These are phyloP conservation scores for Dendrophyllia cribrosa DNA, from an alignment of 64 coral and sea anemone species.

Conservation along the genomic window DNA sequence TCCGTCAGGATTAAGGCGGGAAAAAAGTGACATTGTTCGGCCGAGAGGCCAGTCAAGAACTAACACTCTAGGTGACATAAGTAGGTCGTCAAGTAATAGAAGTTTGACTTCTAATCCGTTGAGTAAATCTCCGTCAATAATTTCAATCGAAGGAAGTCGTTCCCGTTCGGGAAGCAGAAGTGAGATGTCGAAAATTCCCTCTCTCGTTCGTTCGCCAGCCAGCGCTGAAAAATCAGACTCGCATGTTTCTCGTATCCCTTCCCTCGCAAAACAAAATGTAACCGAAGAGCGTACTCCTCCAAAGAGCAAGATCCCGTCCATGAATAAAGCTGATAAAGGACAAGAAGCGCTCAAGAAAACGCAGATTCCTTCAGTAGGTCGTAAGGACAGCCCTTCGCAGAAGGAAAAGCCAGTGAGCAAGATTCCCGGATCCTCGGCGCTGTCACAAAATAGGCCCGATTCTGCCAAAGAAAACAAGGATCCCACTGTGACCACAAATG, in stretches of 20 bases:
- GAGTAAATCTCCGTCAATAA: conserved; percentile 39
- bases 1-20: conserved; percentile 30
- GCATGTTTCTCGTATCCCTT: conserved; percentile 49
- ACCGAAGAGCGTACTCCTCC: conserved; percentile 39
- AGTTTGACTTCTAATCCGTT: conserved; percentile 18
- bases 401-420: conserved; percentile 38
- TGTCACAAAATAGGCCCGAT: conserved; percentile 37
- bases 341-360: conserved; percentile 34
- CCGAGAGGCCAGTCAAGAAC: conserved; percentile 19
- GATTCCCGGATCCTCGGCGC: conserved; percentile 3
- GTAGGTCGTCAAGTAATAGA: conserved; percentile 36
- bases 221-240: conserved; percentile 10
- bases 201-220: conserved; percentile 10
- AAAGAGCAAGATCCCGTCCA: conserved; percentile 69
- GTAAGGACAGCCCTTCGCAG: conserved; percentile 34
- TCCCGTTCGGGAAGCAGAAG: background rate
- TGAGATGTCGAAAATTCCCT: conserved; percentile 74
- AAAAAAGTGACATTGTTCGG: conserved; percentile 72
- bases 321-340: conserved; percentile 41
- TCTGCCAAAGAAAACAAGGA: conserved; percentile 75
- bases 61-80: conserved; percentile 14
- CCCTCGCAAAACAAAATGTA: conserved; percentile 21
- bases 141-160: conserved; percentile 33
- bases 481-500: conserved; percentile 24
- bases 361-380: conserved; percentile 34